Conservation (phyloP, 92 coral and sea anemone genomes). For the Actinostola sp. region DNA sequence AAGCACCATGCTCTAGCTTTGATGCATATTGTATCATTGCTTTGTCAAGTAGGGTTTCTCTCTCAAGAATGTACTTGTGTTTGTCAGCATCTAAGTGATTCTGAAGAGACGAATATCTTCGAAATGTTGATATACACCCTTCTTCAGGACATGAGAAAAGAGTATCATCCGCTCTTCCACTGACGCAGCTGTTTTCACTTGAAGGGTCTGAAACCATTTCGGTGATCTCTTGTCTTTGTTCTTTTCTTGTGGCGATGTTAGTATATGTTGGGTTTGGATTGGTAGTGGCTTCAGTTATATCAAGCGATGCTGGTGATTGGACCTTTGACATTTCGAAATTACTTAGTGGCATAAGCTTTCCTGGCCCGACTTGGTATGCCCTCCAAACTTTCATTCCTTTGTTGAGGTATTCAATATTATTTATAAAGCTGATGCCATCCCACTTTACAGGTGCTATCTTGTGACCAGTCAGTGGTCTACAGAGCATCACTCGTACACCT, state of each 20-base stretch:
- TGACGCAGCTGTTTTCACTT: no score
- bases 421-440: conserved; percentile 16
- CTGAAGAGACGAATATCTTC: background rate
- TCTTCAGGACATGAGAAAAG: background rate
- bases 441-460: conserved; percentile 3
- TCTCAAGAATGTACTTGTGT: background rate
- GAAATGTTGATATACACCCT: background rate
- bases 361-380: background rate
- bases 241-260: no score
- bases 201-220: no score
- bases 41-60: conserved; percentile 1
- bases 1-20: background rate
- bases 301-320: background rate
- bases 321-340: background rate
- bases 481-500: conserved; percentile 4
- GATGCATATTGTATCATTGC: background rate
- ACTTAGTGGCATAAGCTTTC: background rate
- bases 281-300: background rate
- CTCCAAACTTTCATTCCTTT: conserved; percentile 8
- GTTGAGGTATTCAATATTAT: conserved; percentile 2
- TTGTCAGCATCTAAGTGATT: background rate
- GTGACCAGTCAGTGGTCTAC: background rate
- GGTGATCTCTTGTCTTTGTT: no score
- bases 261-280: background rate
- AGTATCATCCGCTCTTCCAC: no score